Evolutionary conservation across 2,888 invertebrate genomes (phyloP).

Genomic region (Andrena haemorrhoa): DNA sequence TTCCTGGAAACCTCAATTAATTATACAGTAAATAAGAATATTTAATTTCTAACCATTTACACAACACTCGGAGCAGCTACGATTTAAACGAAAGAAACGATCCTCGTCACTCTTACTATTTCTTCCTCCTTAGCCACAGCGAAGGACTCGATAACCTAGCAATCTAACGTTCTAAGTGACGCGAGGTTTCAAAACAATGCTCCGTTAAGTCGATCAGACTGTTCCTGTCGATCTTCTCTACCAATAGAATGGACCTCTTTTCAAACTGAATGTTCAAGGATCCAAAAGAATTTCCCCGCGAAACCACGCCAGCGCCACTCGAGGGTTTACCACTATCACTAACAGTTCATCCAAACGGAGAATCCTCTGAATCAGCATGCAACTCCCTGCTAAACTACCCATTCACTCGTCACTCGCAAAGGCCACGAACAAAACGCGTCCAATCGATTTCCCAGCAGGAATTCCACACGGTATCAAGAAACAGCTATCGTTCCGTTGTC

Average conservation of each 20-base stretch:
- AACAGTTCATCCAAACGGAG: not conserved
- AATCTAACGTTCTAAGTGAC: too few relatives aligned
- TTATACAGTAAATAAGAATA: not conserved
- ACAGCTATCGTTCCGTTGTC: slow-evolving; percentile 34
- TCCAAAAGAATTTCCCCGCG: not conserved
- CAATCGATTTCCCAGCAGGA: slow-evolving; percentile 24
- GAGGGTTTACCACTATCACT: not conserved
- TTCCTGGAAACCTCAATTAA: not conserved
- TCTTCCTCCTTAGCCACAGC: too few relatives aligned
- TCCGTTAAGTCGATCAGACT: too few relatives aligned
- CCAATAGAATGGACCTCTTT: not conserved
- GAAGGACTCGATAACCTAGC: too few relatives aligned
- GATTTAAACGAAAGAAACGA: not conserved
- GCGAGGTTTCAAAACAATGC: too few relatives aligned
- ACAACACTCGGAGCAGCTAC: not conserved
- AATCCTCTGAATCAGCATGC: not conserved
- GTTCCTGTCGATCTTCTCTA: not conserved
- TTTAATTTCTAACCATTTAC: not conserved
- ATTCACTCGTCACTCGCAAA: not conserved
- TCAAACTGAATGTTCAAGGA: not conserved
- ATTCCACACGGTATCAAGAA: slow-evolving; percentile 7
- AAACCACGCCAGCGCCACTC: not conserved
- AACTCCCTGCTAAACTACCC: not conserved
- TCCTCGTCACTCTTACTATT: not conserved
- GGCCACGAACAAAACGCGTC: not conserved